A percentile compares a stretch with the other conserved stretches of the same genome.
Evolutionary conservation across 1,140 invertebrate genomes (phyloP).

Genomic region (Campoletis sonorensis): DNA sequence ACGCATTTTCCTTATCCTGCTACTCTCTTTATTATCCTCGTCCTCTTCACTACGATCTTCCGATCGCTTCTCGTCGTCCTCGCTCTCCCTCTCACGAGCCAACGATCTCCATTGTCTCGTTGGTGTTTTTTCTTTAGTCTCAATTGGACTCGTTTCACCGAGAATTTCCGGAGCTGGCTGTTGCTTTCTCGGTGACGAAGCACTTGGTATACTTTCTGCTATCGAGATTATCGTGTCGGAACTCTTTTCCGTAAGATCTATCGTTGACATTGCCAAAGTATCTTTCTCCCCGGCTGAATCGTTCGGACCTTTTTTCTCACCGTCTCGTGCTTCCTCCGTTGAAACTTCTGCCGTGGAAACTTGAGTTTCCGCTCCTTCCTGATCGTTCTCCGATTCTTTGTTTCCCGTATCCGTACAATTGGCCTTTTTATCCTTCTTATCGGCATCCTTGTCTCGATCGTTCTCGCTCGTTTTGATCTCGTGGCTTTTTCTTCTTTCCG

Average conservation of each 20-base stretch:
- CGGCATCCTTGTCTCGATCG: neutral
- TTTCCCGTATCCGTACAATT: too few species aligned
- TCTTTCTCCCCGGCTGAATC: neutral
- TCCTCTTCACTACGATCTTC: constrained; percentile 28
- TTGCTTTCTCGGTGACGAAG: constrained; percentile 45
- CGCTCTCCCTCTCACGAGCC: constrained; percentile 2
- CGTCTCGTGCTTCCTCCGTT: constrained; percentile 30
- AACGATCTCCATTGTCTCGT: constrained; percentile 37
- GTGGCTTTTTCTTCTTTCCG: too few species aligned
- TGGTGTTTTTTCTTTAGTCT: constrained; percentile 31
- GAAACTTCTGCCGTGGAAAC: neutral
- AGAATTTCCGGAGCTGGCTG: too few species aligned
- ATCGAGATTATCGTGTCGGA: constrained; percentile 50
- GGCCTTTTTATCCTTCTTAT: constrained; percentile 12
- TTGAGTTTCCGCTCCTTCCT: neutral
- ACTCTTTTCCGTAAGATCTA: constrained; percentile 52
- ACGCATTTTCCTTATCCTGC: neutral
- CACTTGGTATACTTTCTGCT: constrained; percentile 24
- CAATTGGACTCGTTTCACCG: constrained; percentile 15
- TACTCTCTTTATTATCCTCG: constrained; percentile 20
- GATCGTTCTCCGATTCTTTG: constrained; percentile 36
- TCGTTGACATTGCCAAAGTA: constrained; percentile 25
- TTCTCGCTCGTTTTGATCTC: neutral
- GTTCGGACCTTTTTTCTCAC: neutral
- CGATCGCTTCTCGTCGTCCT: constrained; percentile 10